Evolutionary conservation across 2,113 vertebrate genomes (phyloP), one percentile per base, ranked within the genome.

Genomic region (Chauna torquata): DNA sequence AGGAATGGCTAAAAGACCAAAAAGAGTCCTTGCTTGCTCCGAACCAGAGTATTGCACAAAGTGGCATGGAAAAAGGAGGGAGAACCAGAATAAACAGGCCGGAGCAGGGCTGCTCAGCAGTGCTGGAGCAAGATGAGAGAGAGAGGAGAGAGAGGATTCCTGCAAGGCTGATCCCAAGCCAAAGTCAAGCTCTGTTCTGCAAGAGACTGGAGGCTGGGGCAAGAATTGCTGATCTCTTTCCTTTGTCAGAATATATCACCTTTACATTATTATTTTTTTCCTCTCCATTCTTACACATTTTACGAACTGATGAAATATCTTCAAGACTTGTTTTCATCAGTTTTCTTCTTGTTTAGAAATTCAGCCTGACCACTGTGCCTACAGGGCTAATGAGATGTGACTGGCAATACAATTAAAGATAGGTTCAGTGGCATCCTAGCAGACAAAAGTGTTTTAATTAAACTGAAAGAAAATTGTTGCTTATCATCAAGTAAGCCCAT

Each of bases 401-500:
- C 86, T 82, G 68, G 77, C 47, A 93, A 75, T 49, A 96, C 59
- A 88, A 90, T 90, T 92, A 96, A 89, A 89, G 92, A 88, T 20
- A 83, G 52, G 86, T 91, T 88, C 8, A 14, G 61, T 79, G 74
- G 52, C 69, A 93, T 69, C 47, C 86, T 94, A 79, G 74, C 88
- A 87, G 61, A 61, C 50, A 75, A 47, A 94, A 86, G 12, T 65
- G 34, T 82, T 96, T 91, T 92, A 95, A 93, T 93, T 92, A 95
- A 94, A 95, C 27, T 40, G 83, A 82, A 94, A 92, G 44, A 88
- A 84, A 90, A 75, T 62, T 69, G 79, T 79, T 95, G 64, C 87
- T 83, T 96, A 55, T 72, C 55, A 38, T 3, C 58, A 55, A 55
- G 8, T 70, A 71, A 90, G 65, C 36, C 34, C 27, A 68, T 15